Evolutionary conservation across 1,140 invertebrate species (phyloP), one percentile per base, ranked within the genome.

Genomic region (Daktulosphaira vitifoliae): DNA sequence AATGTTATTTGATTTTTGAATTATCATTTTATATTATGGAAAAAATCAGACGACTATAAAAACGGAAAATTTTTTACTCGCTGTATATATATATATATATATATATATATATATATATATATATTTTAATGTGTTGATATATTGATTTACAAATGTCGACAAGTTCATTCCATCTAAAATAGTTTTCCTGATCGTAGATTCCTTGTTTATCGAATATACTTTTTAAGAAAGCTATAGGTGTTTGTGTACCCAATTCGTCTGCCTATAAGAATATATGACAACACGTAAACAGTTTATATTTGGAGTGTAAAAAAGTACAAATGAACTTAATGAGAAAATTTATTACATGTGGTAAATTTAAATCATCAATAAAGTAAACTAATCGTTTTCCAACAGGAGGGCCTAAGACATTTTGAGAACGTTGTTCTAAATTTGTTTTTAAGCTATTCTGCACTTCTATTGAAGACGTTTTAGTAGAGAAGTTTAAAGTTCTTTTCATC

Each of bases 301-400:
- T n/a, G n/a, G n/a, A n/a, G n/a, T n/a, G n/a, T n/a, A n/a, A n/a
- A n/a, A n/a, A n/a, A n/a, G n/a, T n/a, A n/a, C n/a, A n/a, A n/a
- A n/a, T n/a, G n/a, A n/a, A n/a, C n/a, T n/a, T n/a, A n/a, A n/a
- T n/a, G n/a, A n/a, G n/a, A n/a, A n/a, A n/a, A n/a, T n/a, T n/a
- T 6, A 33, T 26, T 42, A 91, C 86, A 76, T 89, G 82, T 37
- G 91, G 90, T 89, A 93, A 93, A 74, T 95, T 93, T 83, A 96
- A 86, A 71, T 96, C 91, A 74, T 96, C 92, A 68, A 96, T 87
- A 73, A 94, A 95, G 69, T 91, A 81, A 44, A 92, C 79, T 69
- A 95, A 78, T 71, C 86, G 85, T 76, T 92, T 94, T 23, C 90
- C 90, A 15, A 15, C 15, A 44, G 89, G 83, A 64, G 92, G 91